Conservation (phyloP, 2,888 invertebrate species). For the Portevinia maculata region DNA sequence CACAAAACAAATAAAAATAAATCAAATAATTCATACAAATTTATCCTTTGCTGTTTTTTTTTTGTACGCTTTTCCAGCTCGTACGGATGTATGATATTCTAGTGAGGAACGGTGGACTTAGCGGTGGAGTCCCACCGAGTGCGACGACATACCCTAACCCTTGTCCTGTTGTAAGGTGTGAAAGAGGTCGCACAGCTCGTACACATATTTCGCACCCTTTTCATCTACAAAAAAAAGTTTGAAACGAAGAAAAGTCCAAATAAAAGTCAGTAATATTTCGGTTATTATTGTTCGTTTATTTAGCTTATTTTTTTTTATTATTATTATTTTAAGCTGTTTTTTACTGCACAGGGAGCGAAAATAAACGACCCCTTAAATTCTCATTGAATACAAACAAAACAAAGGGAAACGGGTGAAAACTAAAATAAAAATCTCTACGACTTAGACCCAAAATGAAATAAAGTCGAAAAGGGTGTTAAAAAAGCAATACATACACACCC, state of each 20-base stretch:
- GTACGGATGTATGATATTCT: constrained; percentile 18
- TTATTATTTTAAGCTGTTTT: constrained; percentile 33
- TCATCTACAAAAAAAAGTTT: not conserved
- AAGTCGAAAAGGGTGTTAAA: constrained; percentile 33
- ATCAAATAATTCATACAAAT: constrained; percentile 71
- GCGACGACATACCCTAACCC: constrained; percentile 7
- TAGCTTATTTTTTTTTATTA: constrained; percentile 35
- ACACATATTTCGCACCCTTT: constrained; percentile 43
- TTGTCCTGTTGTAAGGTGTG: constrained; percentile 41
- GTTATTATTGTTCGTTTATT: constrained; percentile 66
- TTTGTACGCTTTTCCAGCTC: not conserved
- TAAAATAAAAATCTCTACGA: constrained; percentile 37
- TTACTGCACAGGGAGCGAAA: constrained; percentile 22
- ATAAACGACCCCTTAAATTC: constrained; percentile 60
- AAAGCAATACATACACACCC: constrained; percentile 10
- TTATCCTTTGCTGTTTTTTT: constrained; percentile 29
- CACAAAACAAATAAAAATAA: constrained; percentile 70
- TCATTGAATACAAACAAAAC: constrained; percentile 62
- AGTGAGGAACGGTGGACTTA: not conserved
- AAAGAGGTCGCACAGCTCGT: constrained; percentile 30
- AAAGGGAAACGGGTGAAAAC: constrained; percentile 19
- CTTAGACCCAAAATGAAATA: constrained; percentile 53
- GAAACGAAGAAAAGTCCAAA: constrained; percentile 43
- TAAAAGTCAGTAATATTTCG: constrained; percentile 64
- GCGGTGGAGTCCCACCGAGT: not conserved